A percentile compares a stretch with the other conserved stretches of the same genome.
phyloP scores from a whole-genome alignment of 2,888 invertebrate species.

The Drosophila phalerata region DNA sequence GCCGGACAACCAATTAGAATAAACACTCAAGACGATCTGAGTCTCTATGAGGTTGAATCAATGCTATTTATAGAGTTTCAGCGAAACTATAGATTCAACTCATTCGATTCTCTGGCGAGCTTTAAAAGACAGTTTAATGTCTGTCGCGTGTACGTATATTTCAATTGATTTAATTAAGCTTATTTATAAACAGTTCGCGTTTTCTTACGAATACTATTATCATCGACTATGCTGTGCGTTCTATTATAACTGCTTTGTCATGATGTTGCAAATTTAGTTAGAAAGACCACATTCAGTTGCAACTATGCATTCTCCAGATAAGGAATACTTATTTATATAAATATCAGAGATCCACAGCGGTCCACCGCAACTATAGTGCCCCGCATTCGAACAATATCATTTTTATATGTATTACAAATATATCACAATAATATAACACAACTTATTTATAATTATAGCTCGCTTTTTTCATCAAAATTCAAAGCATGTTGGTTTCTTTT shows the following conservation, averaged over 20 bases:
- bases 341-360: too few relatives aligned
- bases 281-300: not conserved
- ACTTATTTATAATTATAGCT: not conserved
- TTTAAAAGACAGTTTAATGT: too few relatives aligned
- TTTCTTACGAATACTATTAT: not conserved
- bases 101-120: too few relatives aligned
- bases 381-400: too few relatives aligned
- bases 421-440: not conserved
- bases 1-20: not conserved
- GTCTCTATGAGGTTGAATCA: not conserved
- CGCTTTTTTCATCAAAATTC: not conserved
- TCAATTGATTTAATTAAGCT: constrained; percentile 5
- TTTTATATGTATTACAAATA: too few relatives aligned
- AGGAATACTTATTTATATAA: too few relatives aligned
- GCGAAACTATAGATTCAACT: not conserved
- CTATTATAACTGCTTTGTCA: not conserved
- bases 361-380: too few relatives aligned
- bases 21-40: constrained; percentile 3
- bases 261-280: not conserved
- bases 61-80: not conserved
- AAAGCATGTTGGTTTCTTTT: not conserved
- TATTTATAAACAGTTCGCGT: not conserved
- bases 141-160: not conserved
- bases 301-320: not conserved
- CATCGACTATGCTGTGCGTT: not conserved